Base-by-base conservation (phyloP, 2,888 invertebrate species). In the Heliconius cydno region DNA sequence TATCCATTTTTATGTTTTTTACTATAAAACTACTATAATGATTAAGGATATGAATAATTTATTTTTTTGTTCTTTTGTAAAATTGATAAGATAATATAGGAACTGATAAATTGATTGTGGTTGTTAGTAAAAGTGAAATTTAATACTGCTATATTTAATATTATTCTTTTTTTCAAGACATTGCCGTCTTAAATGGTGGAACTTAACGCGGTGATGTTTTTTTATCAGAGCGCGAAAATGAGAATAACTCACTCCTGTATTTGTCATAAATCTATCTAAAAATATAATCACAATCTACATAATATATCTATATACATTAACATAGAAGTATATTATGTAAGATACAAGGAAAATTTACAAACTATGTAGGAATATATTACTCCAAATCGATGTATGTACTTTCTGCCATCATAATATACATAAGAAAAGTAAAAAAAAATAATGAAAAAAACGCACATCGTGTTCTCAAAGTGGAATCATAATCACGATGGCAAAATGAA, bases 401-500 rank as follows among this genome's bases (percentile, higher is more conserved):
- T 52, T 22, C 52, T 52, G 2, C 3, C 22, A n/a, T n/a, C n/a
- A 12, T 22, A 4, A 12, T 60, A 60, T 60, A 60, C 60, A 60
- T 60, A n/a, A 12, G n/a, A 60, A n/a, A 60, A n/a, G 12, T n/a
- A n/a, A 60, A 60, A n/a, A 25, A 19, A 71, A 71, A 9, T 28
- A 25, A 19, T 15, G 25, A 6, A 71, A 71, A 15, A 70, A 13
- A n/a, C 4, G 22, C 3, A 57, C 28, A 73, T 74, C 73, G 73
- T 72, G 74, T 65, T 57, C 67, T 72, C 66, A 78, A 73, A 73
- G 72, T 38, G 66, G 73, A 78, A 67, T 60, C 74, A 30, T 74
- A 78, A 73, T 74, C 57, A 67, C 57, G 60, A 78, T 60, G 67
- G 41, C 41, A 75, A 67, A 71, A 67, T 46, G 52, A 66, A 74